Base-by-base conservation (phyloP, 2,888 invertebrate genomes). In the Cetonia aurata region DNA sequence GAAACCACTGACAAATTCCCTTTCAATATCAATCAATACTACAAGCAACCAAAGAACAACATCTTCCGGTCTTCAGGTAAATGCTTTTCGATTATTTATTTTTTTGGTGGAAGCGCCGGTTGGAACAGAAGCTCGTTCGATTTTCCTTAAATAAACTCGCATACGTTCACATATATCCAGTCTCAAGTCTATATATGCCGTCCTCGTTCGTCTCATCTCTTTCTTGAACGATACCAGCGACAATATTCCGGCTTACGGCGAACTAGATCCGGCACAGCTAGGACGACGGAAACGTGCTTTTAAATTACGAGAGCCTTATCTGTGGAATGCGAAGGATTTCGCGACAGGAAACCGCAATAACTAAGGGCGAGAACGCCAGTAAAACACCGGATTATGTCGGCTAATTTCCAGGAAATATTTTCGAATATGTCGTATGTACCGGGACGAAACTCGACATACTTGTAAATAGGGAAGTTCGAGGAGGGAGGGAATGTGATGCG, bases 261-360 rank as follows among this genome's bases (percentile, higher is more conserved):
- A 52, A 42, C 57, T 15, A 65, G 37, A 65, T 65, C 62, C 62
- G 62, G 62, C 50, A 17, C 17, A 33, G 62, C n/a, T 15, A 65
- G 19, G 62, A 65, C 25, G 4, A 25, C 69, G 69, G 69, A 69
- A 69, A 44, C 52, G 65, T 55, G 46, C 62, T 46, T 50, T 67
- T 71, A 67, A 71, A 67, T 71, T 71, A 67, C 67, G 70, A 57
- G 71, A 69, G 66, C 70, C 75, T 75, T 74, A 75, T 75, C 75
- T 75, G 48, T 70, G 73, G 73, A 75, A 75, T 72, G 74, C 69
- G 72, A 72, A 73, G 72, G 74, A 75, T 74, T 74, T 66, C 72
- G 73, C 71, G 74, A 75, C 73, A 69, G 72, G 73, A 75, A 75
- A 70, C 72, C 70, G 72, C 74, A 73, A 71, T 74, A 75, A 75